Evolutionary conservation across 1,140 invertebrate genomes (phyloP), one percentile per base, ranked within the genome.

Genomic region (Belonocnema kinseyi): DNA sequence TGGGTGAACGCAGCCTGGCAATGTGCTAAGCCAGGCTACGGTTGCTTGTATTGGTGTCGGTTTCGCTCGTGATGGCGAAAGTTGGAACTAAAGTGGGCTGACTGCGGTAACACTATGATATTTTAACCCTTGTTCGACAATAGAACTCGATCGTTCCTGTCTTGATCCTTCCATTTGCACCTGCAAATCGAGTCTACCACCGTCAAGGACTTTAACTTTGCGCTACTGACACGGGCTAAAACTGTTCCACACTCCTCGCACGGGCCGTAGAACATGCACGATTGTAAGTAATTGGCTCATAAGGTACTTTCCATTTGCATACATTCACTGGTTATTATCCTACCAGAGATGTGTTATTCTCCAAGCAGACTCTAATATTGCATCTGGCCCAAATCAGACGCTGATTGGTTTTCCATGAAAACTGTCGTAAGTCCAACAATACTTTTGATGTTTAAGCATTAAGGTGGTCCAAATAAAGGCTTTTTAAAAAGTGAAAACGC

Each of bases 1-100:
- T 88, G 85, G 87, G 85, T 87, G 88, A 88, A 85, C 82, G 87
- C 81, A 80, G 85, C 77, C 83, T 82, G 86, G 86, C 84, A 89
- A 89, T 87, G 86, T 83, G 88, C 86, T 86, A 88, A 87, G 83
- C 86, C 82, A 81, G 81, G 61, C 54, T 54, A 72, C 21, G 74
- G 7, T 56, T 58, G 73, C 73, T 33, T 66, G 21, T 66, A 66
- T 66, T 66, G 61, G 61, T 66, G 61, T 66, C 61, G 40, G 61
- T 66, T 66, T 6, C 21, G 10, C 21, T 26, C 16, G 58, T 26
- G 12, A 66, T 14, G 61, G 13, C 33, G 61, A 66, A 66, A 66
- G 61, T 66, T 66, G 61, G 13, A 66, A 66, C 61, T 66, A 66
- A 66, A 66, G 33, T 66, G 33, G 26, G 40, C 26, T 66, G 26